Conservation (phyloP, 2,888 invertebrate species). For the Agriotes lineatus region DNA sequence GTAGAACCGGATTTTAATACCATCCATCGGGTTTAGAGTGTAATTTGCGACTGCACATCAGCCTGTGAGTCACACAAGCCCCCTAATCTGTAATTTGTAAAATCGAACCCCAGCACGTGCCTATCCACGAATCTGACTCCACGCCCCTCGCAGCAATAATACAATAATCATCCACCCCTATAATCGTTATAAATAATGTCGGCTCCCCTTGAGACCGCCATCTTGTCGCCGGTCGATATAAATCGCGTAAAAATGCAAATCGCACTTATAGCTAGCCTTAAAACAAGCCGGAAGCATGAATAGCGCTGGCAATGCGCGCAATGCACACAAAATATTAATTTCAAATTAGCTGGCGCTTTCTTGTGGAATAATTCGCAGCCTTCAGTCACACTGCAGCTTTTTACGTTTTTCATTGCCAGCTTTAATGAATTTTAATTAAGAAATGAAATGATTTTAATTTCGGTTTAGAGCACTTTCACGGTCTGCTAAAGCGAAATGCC, state of each 20-base stretch:
- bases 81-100: constrained; percentile 37
- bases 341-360: not conserved
- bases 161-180: constrained; percentile 37
- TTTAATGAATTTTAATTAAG: constrained; percentile 24
- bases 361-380: not conserved
- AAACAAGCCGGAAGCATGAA: not conserved
- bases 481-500: constrained; percentile 1
- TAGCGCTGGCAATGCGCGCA: not conserved
- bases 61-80: constrained; percentile 25
- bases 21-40: not conserved
- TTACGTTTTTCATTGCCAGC: constrained; percentile 8
- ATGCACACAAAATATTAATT: constrained; percentile 6
- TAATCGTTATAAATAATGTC: constrained; percentile 37
- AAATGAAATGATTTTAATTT: constrained; percentile 15
- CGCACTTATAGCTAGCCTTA: not conserved
- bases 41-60: not conserved
- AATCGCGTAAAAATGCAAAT: constrained; percentile 26
- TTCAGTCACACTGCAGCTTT: not conserved
- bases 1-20: too few relatives aligned
- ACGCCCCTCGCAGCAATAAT: constrained; percentile 35
- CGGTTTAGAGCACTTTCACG: constrained; percentile 13
- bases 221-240: constrained; percentile 27
- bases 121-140: constrained; percentile 34
- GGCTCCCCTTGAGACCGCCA: constrained; percentile 24
- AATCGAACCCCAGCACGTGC: constrained; percentile 34